These are phyloP conservation scores for Drosophila subquinaria DNA, from an alignment of 2,888 invertebrate genomes.

Conservation along the genomic window DNA sequence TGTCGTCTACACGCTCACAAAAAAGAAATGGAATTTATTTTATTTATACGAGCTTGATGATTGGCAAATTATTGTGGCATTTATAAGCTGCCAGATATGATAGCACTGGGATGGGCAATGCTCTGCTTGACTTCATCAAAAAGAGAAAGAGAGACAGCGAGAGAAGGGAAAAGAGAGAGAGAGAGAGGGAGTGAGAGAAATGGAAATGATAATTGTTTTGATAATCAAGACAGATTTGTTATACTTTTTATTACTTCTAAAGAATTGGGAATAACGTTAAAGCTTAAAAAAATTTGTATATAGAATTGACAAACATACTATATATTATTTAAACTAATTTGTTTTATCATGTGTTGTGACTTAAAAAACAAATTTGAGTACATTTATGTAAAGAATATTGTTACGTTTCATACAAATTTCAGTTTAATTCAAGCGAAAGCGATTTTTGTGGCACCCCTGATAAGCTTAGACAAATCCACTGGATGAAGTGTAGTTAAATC, in stretches of 20 bases:
- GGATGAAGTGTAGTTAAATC: too few relatives aligned
- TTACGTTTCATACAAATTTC: too few relatives aligned
- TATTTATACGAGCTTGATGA: conserved; percentile 53
- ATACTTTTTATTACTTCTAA: neutral
- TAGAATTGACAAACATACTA: neutral
- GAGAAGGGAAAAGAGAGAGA: neutral
- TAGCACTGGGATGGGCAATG: conserved; percentile 46
- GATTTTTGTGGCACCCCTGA: too few relatives aligned
- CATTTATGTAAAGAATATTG: neutral
- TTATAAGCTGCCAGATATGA: conserved; percentile 60
- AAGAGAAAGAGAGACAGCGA: neutral
- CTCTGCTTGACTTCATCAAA: conserved; percentile 9
- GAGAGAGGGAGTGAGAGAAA: neutral
- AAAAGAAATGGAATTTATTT: conserved; percentile 39
- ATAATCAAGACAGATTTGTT: conserved; percentile 11
- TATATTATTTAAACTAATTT: neutral
- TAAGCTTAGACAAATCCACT: too few relatives aligned
- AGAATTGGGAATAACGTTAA: neutral
- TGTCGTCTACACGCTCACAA: conserved; percentile 20
- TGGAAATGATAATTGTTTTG: conserved; percentile 18
- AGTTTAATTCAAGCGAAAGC: too few relatives aligned
- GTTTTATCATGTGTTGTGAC: too few relatives aligned
- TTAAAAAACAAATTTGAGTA: too few relatives aligned
- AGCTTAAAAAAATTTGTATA: conserved; percentile 1
- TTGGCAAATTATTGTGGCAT: conserved; percentile 63